These are phyloP conservation scores for Plemyria rubiginata DNA, from an alignment of 2,888 invertebrate genomes.

Conservation along the genomic window DNA sequence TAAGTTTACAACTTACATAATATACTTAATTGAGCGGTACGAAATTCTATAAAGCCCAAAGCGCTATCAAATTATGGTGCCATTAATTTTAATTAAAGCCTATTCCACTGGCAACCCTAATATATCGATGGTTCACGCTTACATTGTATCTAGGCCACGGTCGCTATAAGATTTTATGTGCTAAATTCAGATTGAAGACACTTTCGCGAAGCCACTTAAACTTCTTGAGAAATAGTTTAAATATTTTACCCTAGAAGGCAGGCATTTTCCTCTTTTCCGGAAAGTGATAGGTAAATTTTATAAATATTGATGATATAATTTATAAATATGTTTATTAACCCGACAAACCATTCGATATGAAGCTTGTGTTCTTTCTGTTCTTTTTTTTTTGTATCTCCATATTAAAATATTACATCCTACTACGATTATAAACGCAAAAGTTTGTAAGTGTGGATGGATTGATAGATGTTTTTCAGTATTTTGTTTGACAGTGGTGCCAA, in stretches of 20 bases:
- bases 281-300: too few relatives aligned
- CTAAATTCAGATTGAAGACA: slow-evolving; percentile 41
- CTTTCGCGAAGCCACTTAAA: slow-evolving; percentile 43
- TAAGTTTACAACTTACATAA: too few relatives aligned
- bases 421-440: too few relatives aligned
- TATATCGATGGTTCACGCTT: slow-evolving; percentile 24
- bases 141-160: slow-evolving; percentile 43
- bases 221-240: slow-evolving; percentile 25
- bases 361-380: too few relatives aligned
- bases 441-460: too few relatives aligned
- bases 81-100: slow-evolving; percentile 25
- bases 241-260: neutral
- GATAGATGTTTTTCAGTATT: too few relatives aligned
- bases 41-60: slow-evolving; percentile 9
- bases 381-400: too few relatives aligned
- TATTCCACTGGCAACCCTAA: slow-evolving; percentile 27
- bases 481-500: too few relatives aligned
- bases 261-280: neutral
- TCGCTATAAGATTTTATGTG: slow-evolving; percentile 50
- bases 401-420: too few relatives aligned
- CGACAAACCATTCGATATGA: too few relatives aligned
- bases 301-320: too few relatives aligned
- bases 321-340: too few relatives aligned
- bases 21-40: neutral
- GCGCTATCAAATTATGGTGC: slow-evolving; percentile 18